A percentile compares a stretch with the other conserved stretches of the same genome.
phyloP scores from a whole-genome alignment of 2,113 vertebrate species.

The Tiliqua scincoides region DNA sequence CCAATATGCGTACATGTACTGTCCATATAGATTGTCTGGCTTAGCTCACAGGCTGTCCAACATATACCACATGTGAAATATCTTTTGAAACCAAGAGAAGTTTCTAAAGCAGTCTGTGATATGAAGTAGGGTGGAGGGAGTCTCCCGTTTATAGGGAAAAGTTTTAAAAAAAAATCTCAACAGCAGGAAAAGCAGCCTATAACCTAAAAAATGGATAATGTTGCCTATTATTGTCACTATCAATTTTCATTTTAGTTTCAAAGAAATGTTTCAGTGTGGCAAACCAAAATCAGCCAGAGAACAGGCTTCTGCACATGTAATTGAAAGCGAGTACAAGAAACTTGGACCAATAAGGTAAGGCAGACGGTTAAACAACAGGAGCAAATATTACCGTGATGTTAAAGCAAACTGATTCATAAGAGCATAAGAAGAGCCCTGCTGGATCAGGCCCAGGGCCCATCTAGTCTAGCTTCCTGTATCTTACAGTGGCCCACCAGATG shows the following conservation, averaged over 20 bases:
- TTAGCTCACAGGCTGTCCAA: not conserved
- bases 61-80: not conserved
- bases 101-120: not conserved
- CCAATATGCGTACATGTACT: no score
- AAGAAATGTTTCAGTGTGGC: slow-evolving; percentile 78
- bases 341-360: slow-evolving; percentile 83
- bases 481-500: no score
- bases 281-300: slow-evolving; percentile 76
- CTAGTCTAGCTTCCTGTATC: no score
- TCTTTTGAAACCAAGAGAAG: not conserved
- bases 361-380: slow-evolving; percentile 22
- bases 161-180: not conserved
- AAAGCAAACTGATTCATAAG: slow-evolving; percentile 35
- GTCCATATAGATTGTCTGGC: not conserved
- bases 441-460: no score
- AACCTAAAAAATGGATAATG: not conserved
- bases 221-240: not conserved
- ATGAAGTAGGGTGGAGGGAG: not conserved
- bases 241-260: slow-evolving; percentile 76
- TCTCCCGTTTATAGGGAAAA: not conserved
- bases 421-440: no score
- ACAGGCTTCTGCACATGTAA: slow-evolving; percentile 77
- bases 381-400: not conserved
- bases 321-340: slow-evolving; percentile 81
- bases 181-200: not conserved